phyloP scores from a whole-genome alignment of 2,797 vertebrate genomes.

The Limnodromus scolopaceus region DNA sequence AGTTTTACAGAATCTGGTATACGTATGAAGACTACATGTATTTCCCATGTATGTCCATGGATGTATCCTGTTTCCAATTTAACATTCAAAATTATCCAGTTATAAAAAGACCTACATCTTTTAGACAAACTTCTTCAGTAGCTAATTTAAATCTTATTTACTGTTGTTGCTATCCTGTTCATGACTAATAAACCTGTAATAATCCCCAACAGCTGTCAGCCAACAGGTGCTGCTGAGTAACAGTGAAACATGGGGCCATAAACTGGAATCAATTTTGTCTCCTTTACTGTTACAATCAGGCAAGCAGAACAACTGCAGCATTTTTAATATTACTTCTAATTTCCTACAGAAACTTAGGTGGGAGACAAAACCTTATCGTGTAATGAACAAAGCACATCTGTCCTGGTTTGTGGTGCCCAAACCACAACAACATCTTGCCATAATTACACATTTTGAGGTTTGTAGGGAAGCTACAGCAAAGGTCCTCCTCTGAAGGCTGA shows the following conservation, averaged over 20 bases:
- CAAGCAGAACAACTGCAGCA: conserved; percentile 32
- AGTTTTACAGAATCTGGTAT: not conserved
- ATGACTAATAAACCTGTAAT: conserved; percentile 59
- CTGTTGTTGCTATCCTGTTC: conserved; percentile 1
- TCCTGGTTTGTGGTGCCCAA: not conserved
- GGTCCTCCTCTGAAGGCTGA: conserved; percentile 41
- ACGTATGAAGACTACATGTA: not conserved
- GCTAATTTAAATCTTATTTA: conserved; percentile 55
- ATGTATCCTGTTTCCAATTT: not conserved
- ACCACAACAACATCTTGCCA: not conserved
- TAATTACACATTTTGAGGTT: conserved; percentile 36
- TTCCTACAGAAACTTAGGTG: conserved; percentile 52
- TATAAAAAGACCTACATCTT: not conserved
- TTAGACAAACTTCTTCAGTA: not conserved
- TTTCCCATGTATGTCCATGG: not conserved
- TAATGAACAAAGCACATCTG: conserved; percentile 38
- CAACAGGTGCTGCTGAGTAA: conserved; percentile 53
- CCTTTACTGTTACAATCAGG: not conserved
- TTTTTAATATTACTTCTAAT: conserved; percentile 65
- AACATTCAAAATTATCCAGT: conserved; percentile 7
- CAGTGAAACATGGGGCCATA: not conserved
- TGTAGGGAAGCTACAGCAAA: conserved; percentile 31
- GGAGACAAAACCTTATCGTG: not conserved
- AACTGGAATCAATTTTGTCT: conserved; percentile 48
- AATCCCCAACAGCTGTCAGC: conserved; percentile 62